These are phyloP conservation scores for Lepus oiostolus DNA, from an alignment of 2,797 vertebrate genomes.

Conservation along the genomic window DNA sequence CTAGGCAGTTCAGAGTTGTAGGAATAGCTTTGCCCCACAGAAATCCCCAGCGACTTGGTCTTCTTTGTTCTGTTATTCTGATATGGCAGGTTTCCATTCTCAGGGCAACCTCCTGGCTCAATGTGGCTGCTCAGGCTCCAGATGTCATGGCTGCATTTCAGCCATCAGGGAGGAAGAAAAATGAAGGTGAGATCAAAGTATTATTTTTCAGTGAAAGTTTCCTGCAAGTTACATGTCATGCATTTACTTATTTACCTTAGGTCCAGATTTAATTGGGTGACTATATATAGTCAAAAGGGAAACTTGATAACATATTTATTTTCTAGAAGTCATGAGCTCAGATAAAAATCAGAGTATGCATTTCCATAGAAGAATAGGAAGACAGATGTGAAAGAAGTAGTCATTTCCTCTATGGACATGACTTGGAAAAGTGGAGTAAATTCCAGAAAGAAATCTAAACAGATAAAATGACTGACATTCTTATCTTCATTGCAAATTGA, in stretches of 20 bases:
- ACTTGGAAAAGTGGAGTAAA: background rate
- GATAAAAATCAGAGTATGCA: background rate
- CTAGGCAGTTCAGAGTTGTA: background rate
- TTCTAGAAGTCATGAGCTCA: background rate
- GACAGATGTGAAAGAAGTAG: background rate
- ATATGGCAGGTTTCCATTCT: background rate
- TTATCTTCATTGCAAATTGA: background rate
- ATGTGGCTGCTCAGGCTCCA: background rate
- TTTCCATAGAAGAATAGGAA: background rate
- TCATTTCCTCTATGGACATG: background rate
- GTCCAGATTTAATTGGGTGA: background rate
- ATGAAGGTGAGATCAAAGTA: background rate
- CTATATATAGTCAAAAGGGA: background rate
- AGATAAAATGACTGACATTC: background rate
- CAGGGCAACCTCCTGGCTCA: background rate
- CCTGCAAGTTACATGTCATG: background rate
- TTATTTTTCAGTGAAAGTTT: background rate
- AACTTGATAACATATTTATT: background rate
- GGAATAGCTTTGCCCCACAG: background rate
- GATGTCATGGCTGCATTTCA: background rate
- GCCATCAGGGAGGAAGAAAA: background rate
- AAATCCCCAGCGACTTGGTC: background rate
- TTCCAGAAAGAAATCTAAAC: conserved; percentile 20
- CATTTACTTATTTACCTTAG: background rate
- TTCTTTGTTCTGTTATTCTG: background rate